phyloP scores from a whole-genome alignment of 2,888 invertebrate genomes.

The Gisinianus flammeolus region DNA sequence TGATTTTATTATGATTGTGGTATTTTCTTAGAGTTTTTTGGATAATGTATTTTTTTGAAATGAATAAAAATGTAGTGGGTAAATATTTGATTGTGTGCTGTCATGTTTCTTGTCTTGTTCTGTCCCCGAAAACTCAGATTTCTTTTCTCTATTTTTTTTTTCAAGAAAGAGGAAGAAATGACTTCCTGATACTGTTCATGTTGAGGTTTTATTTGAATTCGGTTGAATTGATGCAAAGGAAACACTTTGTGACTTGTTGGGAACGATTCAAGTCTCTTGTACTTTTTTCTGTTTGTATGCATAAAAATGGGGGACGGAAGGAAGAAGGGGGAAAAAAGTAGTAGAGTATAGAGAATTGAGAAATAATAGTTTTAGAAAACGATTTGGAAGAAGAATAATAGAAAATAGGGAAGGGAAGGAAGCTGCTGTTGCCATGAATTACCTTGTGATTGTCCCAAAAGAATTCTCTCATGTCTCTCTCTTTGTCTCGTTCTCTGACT shows the following conservation, averaged over 20 bases:
- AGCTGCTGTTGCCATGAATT: constrained; percentile 25
- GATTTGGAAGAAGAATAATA: constrained; percentile 33
- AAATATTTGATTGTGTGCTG: too few species aligned
- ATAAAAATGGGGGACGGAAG: constrained; percentile 1
- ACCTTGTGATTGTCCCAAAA: constrained; percentile 33
- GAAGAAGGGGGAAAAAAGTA: not conserved
- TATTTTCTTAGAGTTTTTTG: too few species aligned
- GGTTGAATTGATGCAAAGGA: constrained; percentile 11
- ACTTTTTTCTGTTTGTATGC: constrained; percentile 20
- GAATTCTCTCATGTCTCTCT: constrained; percentile 19
- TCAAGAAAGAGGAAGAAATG: not conserved
- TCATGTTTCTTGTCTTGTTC: not conserved
- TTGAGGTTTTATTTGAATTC: not conserved
- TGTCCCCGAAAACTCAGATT: not conserved
- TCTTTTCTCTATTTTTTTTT: not conserved
- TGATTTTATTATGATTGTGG: too few species aligned
- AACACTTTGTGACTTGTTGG: not conserved
- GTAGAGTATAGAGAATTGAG: constrained; percentile 19
- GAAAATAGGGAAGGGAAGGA: constrained; percentile 11
- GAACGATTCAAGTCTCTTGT: not conserved
- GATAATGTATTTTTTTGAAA: too few species aligned
- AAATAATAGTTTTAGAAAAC: constrained; percentile 32
- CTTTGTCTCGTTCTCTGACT: constrained; percentile 21
- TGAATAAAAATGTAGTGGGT: too few species aligned
- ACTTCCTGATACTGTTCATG: not conserved